Evolutionary conservation across 2,888 invertebrate genomes (phyloP), one percentile per base, ranked within the genome.

Genomic region (Bembecia ichneumoniformis): DNA sequence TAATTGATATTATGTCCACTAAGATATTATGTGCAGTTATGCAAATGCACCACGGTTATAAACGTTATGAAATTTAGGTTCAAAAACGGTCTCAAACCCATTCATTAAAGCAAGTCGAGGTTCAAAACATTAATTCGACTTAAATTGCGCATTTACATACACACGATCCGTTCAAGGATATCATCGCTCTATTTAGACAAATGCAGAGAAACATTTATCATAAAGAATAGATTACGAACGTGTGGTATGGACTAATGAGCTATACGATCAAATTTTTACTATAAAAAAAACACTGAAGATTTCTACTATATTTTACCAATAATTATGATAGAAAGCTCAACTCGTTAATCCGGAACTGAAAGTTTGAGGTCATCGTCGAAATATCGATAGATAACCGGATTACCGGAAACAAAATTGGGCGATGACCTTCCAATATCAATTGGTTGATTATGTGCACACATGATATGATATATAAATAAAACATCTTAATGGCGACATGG

Each of bases 151-250:
- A 69, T 76, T 77, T 72, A 68, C 66, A 62, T 64, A 65, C 63
- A 44, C 44, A 80, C 77, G 76, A 79, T 68, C 71, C 66, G 57
- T 74, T 74, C 77, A 82, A 80, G 77, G 79, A 72, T 73, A 64
- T 68, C 65, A 64, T 49, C 28, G 28, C 9, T 35, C 45, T 53
- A 51, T 66, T 61, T 58, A 57, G 59, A 58, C 58, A 56, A 57
- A 55, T 56, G 51, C 52, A 56, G 50, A 61, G 48, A 52, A 49
- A 55, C 49, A 53, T 48, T 56, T 57, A 52, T 55, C 55, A 43
- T 36, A 46, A 47, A 20, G 43, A 46, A 50, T 49, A 49, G 36
- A n/a, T 1, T n/a, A 40, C 5, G 4, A 40, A 40, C 11, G 14
- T 13, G 3, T 9, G n/a, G n/a, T n/a, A 7, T 35, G 35, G 5